phyloP scores from a whole-genome alignment of 2,797 vertebrate genomes.

The Toxotes lorentzi region DNA sequence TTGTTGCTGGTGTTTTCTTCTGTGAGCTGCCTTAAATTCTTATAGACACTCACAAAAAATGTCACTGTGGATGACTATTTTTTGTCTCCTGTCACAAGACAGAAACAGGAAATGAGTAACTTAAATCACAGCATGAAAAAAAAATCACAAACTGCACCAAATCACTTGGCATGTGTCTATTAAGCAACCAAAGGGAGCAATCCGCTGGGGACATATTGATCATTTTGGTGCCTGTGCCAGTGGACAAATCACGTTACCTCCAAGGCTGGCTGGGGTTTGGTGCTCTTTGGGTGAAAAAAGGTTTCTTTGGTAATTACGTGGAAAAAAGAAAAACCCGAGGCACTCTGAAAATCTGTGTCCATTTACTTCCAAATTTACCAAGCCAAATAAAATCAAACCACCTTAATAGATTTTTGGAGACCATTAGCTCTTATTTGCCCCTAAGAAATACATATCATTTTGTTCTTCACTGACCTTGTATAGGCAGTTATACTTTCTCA shows the following conservation, averaged over 20 bases:
- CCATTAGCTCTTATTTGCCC: not conserved
- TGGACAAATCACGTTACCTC: not conserved
- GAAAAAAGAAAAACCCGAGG: not conserved
- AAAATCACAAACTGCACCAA: not conserved
- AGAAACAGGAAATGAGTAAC: not conserved
- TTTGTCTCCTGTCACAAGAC: not conserved
- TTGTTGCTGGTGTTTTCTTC: not conserved
- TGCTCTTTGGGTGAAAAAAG: not conserved
- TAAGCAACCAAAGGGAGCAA: not conserved
- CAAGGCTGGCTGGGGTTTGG: not conserved
- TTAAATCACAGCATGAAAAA: not conserved
- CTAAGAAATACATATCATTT: slow-evolving; percentile 26
- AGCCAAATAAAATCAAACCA: slow-evolving; percentile 34
- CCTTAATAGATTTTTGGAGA: slow-evolving; percentile 6
- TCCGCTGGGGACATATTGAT: not conserved
- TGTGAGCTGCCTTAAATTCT: not conserved
- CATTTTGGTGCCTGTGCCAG: slow-evolving; percentile 1
- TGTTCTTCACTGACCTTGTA: slow-evolving; percentile 42
- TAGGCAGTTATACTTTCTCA: slow-evolving; percentile 30
- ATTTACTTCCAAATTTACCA: slow-evolving; percentile 32
- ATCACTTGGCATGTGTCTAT: not conserved
- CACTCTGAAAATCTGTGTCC: slow-evolving; percentile 5
- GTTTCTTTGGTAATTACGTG: slow-evolving; percentile 7
- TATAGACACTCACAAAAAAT: no score
- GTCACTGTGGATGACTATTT: not conserved